These are phyloP conservation scores for Hybognathus amarus DNA, from an alignment of 2,797 vertebrate genomes.

Conservation along the genomic window DNA sequence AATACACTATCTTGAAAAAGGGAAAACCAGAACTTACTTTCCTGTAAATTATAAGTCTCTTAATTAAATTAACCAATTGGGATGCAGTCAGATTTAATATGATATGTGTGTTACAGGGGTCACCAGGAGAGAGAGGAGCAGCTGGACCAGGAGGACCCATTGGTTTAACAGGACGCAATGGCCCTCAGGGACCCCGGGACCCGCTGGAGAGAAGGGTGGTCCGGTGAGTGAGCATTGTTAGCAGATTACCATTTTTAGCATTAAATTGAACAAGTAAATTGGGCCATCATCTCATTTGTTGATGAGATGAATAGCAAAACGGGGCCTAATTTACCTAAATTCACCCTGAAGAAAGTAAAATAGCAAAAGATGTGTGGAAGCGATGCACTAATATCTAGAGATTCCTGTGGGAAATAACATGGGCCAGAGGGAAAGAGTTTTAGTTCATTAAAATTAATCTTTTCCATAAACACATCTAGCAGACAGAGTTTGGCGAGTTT, in stretches of 20 bases:
- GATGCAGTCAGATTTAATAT: constrained; percentile 14
- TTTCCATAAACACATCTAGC: constrained; percentile 39
- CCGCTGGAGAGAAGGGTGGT: constrained; percentile 94
- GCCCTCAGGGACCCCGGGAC: constrained; percentile 96
- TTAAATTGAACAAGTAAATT: not conserved
- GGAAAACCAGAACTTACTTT: not conserved
- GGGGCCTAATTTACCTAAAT: constrained; percentile 7
- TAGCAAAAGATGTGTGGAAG: not conserved
- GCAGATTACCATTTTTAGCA: not conserved
- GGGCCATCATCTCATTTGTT: not conserved
- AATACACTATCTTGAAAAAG: not conserved
- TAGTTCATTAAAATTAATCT: constrained; percentile 4
- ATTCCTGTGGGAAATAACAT: constrained; percentile 1
- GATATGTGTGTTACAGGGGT: constrained; percentile 80
- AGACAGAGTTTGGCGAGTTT: constrained; percentile 5
- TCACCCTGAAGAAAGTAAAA: constrained; percentile 8
- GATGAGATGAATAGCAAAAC: not conserved
- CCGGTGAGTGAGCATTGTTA: constrained; percentile 82
- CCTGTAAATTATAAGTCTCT: not conserved
- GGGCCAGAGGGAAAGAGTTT: constrained; percentile 1
- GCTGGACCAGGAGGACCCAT: constrained; percentile 96
- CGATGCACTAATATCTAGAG: not conserved
- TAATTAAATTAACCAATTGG: not conserved
- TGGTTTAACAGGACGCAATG: constrained; percentile 92
- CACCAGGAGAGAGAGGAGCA: constrained; percentile 92